Conservation (phyloP, 1,140 invertebrate genomes). For the Chironomus tepperi region DNA sequence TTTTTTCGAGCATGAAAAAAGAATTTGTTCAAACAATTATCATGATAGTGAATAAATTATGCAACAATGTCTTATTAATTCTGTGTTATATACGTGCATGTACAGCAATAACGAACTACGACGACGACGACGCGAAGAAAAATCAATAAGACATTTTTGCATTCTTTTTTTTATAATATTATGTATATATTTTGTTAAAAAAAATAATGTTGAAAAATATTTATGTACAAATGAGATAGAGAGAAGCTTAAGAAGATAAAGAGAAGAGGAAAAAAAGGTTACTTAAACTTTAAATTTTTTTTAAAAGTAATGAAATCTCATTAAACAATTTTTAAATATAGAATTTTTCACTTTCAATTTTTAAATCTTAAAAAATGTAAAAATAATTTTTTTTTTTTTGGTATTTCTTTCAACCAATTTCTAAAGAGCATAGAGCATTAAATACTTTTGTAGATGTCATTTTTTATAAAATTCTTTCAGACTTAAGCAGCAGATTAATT, state of each 20-base stretch:
- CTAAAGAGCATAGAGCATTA: conserved; percentile 2
- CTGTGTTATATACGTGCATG: neutral
- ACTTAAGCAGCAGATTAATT: conserved; percentile 13
- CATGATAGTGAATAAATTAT: neutral
- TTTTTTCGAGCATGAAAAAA: no score
- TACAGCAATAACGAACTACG: neutral
- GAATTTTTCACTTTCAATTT: no score
- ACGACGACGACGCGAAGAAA: conserved; percentile 3
- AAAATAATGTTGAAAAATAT: neutral
- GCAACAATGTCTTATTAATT: conserved; percentile 11
- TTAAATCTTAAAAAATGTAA: no score
- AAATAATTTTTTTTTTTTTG: neutral
- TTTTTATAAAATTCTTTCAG: neutral
- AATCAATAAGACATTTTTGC: conserved; percentile 8
- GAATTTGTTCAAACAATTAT: neutral
- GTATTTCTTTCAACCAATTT: conserved; percentile 1
- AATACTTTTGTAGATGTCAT: conserved; percentile 13
- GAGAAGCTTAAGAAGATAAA: neutral
- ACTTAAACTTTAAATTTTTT: conserved; percentile 9
- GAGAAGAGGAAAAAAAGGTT: neutral
- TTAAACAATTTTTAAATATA: no score
- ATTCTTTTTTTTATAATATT: neutral
- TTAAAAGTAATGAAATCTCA: neutral
- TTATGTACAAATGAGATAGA: conserved; percentile 5
- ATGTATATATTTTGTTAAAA: neutral